A percentile compares a stretch with the other conserved stretches of the same genome.
phyloP scores from a whole-genome alignment of 2,888 invertebrate species.

The Raillietiella orientalis region DNA sequence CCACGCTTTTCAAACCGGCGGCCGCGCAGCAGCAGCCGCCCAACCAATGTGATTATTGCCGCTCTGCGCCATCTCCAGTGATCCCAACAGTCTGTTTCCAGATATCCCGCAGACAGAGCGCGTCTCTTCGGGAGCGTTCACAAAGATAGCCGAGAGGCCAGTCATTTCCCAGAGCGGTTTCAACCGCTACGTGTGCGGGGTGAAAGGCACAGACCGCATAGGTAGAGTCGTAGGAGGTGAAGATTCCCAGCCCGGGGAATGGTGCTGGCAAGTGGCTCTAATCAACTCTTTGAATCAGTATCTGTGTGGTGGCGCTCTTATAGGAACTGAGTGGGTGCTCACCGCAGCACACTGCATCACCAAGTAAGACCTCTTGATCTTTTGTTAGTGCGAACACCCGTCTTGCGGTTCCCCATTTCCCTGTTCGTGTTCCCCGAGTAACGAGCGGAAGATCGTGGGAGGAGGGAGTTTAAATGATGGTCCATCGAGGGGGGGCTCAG shows the following conservation, averaged over 20 bases:
- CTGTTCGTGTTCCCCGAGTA: background rate
- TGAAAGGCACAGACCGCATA: slow-evolving; percentile 37
- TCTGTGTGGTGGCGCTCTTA: slow-evolving; percentile 65
- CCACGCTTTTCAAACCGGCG: too few species aligned
- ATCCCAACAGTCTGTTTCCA: background rate
- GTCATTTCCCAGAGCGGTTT: too few species aligned
- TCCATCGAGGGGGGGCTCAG: too few species aligned
- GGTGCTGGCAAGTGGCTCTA: slow-evolving; percentile 81
- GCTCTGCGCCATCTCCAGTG: background rate
- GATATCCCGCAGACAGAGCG: too few species aligned
- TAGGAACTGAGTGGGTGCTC: slow-evolving; percentile 75
- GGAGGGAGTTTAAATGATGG: background rate
- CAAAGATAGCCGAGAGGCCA: too few species aligned
- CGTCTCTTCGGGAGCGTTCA: too few species aligned
- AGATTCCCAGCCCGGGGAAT: slow-evolving; percentile 65
- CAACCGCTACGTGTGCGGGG: slow-evolving; percentile 61
- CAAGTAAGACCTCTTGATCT: slow-evolving; percentile 39
- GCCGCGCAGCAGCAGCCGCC: background rate
- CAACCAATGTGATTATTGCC: background rate
- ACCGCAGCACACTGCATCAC: slow-evolving; percentile 82
- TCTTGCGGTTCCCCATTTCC: too few species aligned
- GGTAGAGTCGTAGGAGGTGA: slow-evolving; percentile 51
- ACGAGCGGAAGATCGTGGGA: too few species aligned
- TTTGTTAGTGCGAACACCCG: too few species aligned
- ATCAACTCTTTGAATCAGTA: slow-evolving; percentile 80